A percentile compares a stretch with the other conserved stretches of the same genome.
Conservation (phyloP, 2,888 invertebrate species). For the Conistra vaccinii region DNA sequence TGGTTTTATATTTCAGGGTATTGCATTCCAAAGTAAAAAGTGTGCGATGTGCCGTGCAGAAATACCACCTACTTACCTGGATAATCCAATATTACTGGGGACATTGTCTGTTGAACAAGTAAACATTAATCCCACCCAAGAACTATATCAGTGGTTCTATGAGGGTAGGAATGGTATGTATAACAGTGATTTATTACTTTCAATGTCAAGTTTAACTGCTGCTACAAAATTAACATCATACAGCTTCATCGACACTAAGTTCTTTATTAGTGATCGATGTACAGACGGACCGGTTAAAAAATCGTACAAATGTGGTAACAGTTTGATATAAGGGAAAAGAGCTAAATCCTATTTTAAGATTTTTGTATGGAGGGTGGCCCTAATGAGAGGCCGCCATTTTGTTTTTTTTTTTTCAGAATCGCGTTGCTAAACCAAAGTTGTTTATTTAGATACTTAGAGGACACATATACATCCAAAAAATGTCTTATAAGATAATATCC, state of each 20-base stretch:
- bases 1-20: conserved; percentile 89
- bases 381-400: too few relatives aligned
- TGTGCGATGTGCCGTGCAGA: conserved; percentile 98
- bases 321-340: neutral
- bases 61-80: conserved; percentile 97
- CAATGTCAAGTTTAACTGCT: neutral
- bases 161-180: conserved; percentile 97
- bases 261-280: too few relatives aligned
- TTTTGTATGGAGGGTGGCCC: too few relatives aligned
- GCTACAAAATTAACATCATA: neutral
- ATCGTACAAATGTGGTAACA: too few relatives aligned
- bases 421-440: too few relatives aligned
- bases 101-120: conserved; percentile 69
- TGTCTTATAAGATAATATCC: too few relatives aligned
- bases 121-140: conserved; percentile 87
- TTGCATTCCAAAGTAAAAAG: conserved; percentile 95
- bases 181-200: conserved; percentile 3
- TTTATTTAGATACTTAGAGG: too few relatives aligned
- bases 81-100: conserved; percentile 95
- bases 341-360: neutral
- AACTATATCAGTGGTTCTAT: conserved; percentile 98
- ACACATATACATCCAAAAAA: too few relatives aligned
- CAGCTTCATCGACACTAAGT: too few relatives aligned
- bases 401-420: too few relatives aligned
- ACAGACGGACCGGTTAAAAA: too few relatives aligned